These are phyloP conservation scores for Zosterops borbonicus DNA, from an alignment of 2,113 vertebrate genomes.

Conservation along the genomic window DNA sequence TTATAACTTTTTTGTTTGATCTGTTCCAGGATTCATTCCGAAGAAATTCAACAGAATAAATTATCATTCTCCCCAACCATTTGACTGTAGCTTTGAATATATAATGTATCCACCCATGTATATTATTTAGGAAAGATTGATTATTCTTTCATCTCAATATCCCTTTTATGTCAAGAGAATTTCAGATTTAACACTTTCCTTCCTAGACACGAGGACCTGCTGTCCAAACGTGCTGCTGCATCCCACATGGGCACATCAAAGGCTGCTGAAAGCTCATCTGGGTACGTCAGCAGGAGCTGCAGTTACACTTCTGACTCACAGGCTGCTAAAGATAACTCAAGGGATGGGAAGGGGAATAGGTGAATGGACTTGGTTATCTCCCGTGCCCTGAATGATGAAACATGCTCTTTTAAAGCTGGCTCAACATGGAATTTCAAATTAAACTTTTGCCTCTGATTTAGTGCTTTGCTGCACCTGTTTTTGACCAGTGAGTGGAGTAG, in stretches of 20 bases:
- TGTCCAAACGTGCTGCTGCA: not conserved
- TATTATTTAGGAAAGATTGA: slow-evolving; percentile 80
- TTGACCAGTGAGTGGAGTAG: not conserved
- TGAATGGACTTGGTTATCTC: not conserved
- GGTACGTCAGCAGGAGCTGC: not conserved
- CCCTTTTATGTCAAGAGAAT: slow-evolving; percentile 62
- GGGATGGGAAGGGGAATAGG: not conserved
- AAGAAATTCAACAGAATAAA: slow-evolving; percentile 77
- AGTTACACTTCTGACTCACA: not conserved
- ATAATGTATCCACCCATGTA: slow-evolving; percentile 66
- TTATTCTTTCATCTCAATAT: slow-evolving; percentile 74
- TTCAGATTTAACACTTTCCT: slow-evolving; percentile 50
- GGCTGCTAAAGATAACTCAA: not conserved
- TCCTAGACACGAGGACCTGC: not conserved
- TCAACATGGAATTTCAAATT: not conserved
- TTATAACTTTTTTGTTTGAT: slow-evolving; percentile 83
- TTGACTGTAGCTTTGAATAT: slow-evolving; percentile 72
- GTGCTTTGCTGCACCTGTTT: not conserved
- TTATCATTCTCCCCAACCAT: slow-evolving; percentile 73
- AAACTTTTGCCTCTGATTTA: not conserved
- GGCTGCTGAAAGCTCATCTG: not conserved
- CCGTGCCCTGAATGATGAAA: not conserved
- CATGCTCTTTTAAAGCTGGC: not conserved
- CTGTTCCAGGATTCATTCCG: slow-evolving; percentile 74
- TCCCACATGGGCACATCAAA: not conserved